Evolutionary conservation across 2,113 vertebrate genomes (phyloP).

Genomic region (Actenoides lindsayi): DNA sequence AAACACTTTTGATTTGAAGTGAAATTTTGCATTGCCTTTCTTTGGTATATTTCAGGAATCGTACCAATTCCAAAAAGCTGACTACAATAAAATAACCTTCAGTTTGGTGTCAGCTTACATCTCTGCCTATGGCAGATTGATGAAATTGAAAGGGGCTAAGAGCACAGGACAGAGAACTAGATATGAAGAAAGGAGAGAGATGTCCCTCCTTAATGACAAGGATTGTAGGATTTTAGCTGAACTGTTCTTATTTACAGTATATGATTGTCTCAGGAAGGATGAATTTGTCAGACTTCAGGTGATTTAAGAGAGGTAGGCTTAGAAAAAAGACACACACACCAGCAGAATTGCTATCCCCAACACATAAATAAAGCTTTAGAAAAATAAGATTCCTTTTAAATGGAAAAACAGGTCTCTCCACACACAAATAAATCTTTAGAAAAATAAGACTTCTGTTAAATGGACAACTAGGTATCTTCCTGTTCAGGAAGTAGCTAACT

Average conservation of each 20-base stretch:
- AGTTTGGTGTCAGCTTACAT: background rate
- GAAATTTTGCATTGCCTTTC: background rate
- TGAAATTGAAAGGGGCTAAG: background rate
- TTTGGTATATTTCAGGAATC: background rate
- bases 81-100: background rate
- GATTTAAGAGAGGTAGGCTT: background rate
- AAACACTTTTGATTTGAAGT: background rate
- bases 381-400: background rate
- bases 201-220: background rate
- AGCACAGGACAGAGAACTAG: background rate
- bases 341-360: background rate
- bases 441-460: background rate
- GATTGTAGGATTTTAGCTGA: background rate
- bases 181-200: background rate
- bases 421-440: background rate
- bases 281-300: background rate
- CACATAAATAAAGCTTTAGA: background rate
- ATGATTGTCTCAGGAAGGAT: background rate
- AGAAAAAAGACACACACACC: background rate
- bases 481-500: background rate
- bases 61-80: background rate
- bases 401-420: background rate
- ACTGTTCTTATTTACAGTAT: background rate
- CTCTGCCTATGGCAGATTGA: background rate
- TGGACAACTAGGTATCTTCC: background rate